These are phyloP conservation scores for Gymnoscelis rufifasciata DNA, from an alignment of 2,888 invertebrate species.

Conservation along the genomic window DNA sequence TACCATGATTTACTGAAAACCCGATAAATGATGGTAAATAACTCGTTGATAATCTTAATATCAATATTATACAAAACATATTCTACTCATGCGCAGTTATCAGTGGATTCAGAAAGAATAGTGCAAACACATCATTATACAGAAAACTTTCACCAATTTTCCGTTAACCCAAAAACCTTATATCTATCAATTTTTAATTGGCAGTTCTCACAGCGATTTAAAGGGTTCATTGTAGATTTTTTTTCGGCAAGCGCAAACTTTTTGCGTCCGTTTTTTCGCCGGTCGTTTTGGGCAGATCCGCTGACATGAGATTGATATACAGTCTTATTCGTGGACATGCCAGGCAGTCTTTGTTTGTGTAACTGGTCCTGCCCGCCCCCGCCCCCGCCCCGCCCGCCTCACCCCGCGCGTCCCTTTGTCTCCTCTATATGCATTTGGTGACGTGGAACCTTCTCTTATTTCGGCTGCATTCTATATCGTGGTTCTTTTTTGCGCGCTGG, in stretches of 20 bases:
- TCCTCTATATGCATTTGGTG: constrained; percentile 68
- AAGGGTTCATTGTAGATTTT: constrained; percentile 69
- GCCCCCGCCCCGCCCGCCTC: constrained; percentile 29
- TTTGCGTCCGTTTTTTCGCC: constrained; percentile 67
- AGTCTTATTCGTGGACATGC: constrained; percentile 71
- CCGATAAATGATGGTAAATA: too few relatives aligned
- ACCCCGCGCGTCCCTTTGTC: constrained; percentile 62
- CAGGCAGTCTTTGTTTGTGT: constrained; percentile 73
- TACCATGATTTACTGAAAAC: too few relatives aligned
- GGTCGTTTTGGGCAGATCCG: constrained; percentile 71
- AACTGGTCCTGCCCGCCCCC: constrained; percentile 55
- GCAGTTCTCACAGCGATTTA: constrained; percentile 75
- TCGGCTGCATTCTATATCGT: constrained; percentile 51
- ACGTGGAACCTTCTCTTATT: constrained; percentile 64
- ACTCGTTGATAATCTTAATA: too few relatives aligned
- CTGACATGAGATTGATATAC: constrained; percentile 78
- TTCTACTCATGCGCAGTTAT: too few relatives aligned
- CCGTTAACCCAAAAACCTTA: constrained; percentile 17
- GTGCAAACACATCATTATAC: too few relatives aligned
- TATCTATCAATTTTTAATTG: constrained; percentile 78
- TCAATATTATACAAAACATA: too few relatives aligned
- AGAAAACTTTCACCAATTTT: constrained; percentile 20
- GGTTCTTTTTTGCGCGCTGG: constrained; percentile 40
- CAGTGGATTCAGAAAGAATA: too few relatives aligned
- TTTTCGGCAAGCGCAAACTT: constrained; percentile 54